Percentiles rank a stretch among this genome's conserved stretches.
phyloP scores from a whole-genome alignment of 1,140 invertebrate species.

The Saccostrea echinata region DNA sequence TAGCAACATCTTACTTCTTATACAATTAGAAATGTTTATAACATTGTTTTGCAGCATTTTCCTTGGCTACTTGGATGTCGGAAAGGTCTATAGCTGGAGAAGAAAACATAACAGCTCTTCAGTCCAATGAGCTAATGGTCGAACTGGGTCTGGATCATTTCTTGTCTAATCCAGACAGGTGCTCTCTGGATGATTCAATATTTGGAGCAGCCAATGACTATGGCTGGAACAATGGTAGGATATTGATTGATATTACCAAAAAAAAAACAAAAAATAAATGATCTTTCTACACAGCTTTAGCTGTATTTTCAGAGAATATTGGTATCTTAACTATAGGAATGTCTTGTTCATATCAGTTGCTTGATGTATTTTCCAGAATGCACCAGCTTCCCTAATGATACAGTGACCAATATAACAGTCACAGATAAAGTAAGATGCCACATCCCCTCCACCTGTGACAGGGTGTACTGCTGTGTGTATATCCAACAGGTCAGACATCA shows the following conservation, averaged over 20 bases:
- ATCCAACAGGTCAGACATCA: slow-evolving; percentile 35
- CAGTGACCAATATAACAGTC: background rate
- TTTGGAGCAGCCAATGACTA: slow-evolving; percentile 31
- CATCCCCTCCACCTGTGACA: slow-evolving; percentile 48
- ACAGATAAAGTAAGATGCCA: slow-evolving; percentile 44
- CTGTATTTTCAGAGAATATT: too few relatives aligned
- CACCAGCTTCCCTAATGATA: slow-evolving; percentile 15
- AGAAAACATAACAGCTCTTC: slow-evolving; percentile 13
- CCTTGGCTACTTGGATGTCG: slow-evolving; percentile 42
- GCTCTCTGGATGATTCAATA: slow-evolving; percentile 31
- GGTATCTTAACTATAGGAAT: too few relatives aligned
- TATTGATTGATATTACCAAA: background rate
- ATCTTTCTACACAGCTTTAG: too few relatives aligned
- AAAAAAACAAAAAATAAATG: too few relatives aligned
- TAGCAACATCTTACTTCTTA: background rate
- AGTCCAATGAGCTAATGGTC: slow-evolving; percentile 46
- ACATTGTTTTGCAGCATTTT: slow-evolving; percentile 47
- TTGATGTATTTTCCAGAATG: slow-evolving; percentile 48
- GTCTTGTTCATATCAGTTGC: too few relatives aligned
- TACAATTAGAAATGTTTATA: background rate
- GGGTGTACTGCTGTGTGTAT: slow-evolving; percentile 53
- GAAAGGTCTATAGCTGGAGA: slow-evolving; percentile 31
- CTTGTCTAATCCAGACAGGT: slow-evolving; percentile 43
- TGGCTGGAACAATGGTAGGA: slow-evolving; percentile 62
- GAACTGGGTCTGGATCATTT: slow-evolving; percentile 54